Conservation (phyloP, 2,113 vertebrate genomes). For the Nasalis larvatus region DNA sequence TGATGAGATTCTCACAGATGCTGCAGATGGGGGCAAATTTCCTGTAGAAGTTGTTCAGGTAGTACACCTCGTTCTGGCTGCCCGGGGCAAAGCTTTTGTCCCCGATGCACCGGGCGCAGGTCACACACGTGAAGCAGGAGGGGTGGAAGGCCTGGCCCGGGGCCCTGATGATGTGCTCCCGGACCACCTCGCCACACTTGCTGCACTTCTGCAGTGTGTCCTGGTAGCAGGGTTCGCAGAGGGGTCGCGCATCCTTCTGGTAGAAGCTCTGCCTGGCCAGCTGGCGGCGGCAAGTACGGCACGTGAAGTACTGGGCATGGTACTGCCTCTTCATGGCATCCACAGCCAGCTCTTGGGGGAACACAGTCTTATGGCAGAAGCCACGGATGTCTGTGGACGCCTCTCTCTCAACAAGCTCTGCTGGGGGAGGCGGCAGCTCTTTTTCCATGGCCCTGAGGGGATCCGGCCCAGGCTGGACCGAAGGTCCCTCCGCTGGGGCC, state of each 20-base stretch:
- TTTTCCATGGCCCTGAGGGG: constrained; percentile 23
- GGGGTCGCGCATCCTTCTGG: constrained; percentile 90
- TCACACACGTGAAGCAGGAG: constrained; percentile 90
- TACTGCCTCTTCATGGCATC: constrained; percentile 94
- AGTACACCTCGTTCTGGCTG: constrained; percentile 89
- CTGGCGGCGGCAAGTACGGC: constrained; percentile 87
- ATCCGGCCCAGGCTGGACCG: accelerated
- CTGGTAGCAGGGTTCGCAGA: constrained; percentile 94
- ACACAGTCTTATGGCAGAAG: constrained; percentile 92
- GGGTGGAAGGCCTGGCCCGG: constrained; percentile 92
- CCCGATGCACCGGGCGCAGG: constrained; percentile 89
- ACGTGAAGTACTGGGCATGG: constrained; percentile 92
- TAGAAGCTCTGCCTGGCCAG: constrained; percentile 93
- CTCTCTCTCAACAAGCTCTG: constrained; percentile 26
- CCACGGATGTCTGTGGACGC: constrained; percentile 89
- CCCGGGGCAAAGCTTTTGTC: constrained; percentile 91
- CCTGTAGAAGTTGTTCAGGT: constrained; percentile 94
- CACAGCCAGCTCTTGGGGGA: constrained; percentile 81
- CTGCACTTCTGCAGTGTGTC: constrained; percentile 94
- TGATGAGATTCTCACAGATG: constrained; percentile 88
- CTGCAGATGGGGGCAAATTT: constrained; percentile 90
- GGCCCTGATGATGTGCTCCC: constrained; percentile 89
- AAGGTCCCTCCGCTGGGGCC: neutral
- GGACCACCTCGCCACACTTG: constrained; percentile 89
- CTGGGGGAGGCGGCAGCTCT: neutral